Conservation (phyloP, 2,113 vertebrate genomes). For the Parus major region DNA sequence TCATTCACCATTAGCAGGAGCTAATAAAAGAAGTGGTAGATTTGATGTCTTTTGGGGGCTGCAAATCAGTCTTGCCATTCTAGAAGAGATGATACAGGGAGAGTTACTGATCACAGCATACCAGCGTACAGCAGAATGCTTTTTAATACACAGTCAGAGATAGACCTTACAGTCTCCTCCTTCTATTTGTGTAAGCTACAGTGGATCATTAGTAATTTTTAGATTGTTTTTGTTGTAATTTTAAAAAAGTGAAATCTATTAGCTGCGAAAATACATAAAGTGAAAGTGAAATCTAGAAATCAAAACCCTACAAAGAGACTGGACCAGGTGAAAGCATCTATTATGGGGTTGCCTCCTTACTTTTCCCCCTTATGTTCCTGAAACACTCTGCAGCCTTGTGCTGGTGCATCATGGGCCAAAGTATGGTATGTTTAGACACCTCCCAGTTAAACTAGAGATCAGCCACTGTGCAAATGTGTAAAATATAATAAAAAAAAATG, state of each 20-base stretch:
- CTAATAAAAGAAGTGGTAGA: neutral
- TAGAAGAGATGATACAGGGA: neutral
- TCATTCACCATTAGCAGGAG: neutral
- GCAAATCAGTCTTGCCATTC: neutral
- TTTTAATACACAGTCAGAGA: neutral
- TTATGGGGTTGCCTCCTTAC: neutral
- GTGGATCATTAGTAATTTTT: neutral
- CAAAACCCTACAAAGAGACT: neutral
- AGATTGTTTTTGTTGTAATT: neutral
- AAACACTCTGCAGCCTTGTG: neutral
- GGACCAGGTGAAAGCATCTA: neutral
- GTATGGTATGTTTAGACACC: neutral
- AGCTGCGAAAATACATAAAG: neutral
- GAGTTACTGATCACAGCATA: neutral
- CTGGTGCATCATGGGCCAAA: neutral
- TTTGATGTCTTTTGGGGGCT: neutral
- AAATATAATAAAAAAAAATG: neutral
- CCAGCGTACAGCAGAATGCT: neutral
- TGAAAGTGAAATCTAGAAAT: neutral
- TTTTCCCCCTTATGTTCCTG: neutral
- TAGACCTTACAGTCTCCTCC: neutral
- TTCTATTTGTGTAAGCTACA: neutral
- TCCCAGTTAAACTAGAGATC: neutral
- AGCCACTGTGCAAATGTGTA: conserved; percentile 3
- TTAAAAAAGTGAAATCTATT: neutral